Percentiles rank a stretch among this genome's conserved stretches.
These are phyloP conservation scores for Pseudococcus jackbeardsleyi DNA, from an alignment of 2,888 invertebrate genomes.

Conservation along the genomic window DNA sequence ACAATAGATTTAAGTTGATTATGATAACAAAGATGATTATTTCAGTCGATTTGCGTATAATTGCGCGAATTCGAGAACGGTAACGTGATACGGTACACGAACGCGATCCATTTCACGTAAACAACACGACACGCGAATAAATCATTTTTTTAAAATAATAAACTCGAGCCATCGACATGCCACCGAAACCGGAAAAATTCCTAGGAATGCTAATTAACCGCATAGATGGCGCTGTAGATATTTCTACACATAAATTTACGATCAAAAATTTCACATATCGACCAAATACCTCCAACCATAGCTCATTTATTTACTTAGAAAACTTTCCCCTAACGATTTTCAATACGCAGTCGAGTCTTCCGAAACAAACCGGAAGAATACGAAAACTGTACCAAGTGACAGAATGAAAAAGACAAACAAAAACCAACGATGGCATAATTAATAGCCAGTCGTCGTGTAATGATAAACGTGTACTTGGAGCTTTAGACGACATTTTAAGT, in stretches of 20 bases:
- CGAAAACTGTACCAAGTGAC: background rate
- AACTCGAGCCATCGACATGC: constrained; percentile 14
- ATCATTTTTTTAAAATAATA: constrained; percentile 35
- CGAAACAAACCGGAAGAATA: background rate
- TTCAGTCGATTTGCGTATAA: background rate
- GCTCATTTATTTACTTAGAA: background rate
- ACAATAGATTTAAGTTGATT: constrained; percentile 8
- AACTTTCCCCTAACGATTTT: too few relatives aligned
- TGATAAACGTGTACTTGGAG: constrained; percentile 6
- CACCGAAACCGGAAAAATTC: background rate
- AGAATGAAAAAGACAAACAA: constrained; percentile 26
- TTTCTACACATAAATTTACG: background rate
- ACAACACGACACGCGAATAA: constrained; percentile 26
- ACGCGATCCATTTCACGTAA: background rate
- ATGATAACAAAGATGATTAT: background rate
- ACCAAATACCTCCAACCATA: background rate
- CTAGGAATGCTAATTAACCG: background rate
- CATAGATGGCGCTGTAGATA: constrained; percentile 5
- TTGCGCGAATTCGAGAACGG: background rate
- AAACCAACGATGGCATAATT: constrained; percentile 16
- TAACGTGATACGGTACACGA: constrained; percentile 22
- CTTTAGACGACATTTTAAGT: background rate
- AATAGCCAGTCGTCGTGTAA: background rate
- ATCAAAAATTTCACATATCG: background rate
- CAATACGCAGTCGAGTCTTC: background rate